Evolutionary conservation across 2,797 vertebrate species (phyloP).

Genomic region (Aphelocoma californica): DNA sequence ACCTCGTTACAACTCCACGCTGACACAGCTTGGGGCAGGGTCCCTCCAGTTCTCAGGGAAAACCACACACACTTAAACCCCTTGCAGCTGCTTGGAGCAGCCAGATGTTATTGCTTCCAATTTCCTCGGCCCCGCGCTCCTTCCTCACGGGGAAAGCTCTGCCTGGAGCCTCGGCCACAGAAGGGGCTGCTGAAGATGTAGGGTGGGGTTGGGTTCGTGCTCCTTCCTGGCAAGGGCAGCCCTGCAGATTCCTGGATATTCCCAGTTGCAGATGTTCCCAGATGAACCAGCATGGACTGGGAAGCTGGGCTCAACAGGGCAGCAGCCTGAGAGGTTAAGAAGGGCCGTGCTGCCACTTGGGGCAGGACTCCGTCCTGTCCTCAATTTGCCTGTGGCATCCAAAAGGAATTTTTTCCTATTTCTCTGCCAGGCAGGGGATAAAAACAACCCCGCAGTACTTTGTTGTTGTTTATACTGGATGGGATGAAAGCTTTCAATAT

Average conservation of each 20-base stretch:
- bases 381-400: neutral
- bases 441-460: neutral
- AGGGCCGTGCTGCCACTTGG: neutral
- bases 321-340: neutral
- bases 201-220: neutral
- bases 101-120: neutral
- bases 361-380: conserved; percentile 11
- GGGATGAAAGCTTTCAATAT: conserved; percentile 44
- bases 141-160: neutral
- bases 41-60: neutral
- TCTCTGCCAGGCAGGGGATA: conserved; percentile 47
- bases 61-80: neutral
- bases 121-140: neutral
- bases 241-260: neutral
- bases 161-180: neutral
- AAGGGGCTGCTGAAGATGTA: neutral
- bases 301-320: neutral
- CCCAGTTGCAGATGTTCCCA: neutral
- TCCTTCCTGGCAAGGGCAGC: neutral
- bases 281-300: neutral
- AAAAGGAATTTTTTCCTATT: neutral
- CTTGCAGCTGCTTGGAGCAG: neutral
- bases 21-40: neutral
- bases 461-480: conserved; percentile 45
- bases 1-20: fast-evolving